phyloP scores from a whole-genome alignment of 92 coral and sea anemone species.

The Ricordea florida region DNA sequence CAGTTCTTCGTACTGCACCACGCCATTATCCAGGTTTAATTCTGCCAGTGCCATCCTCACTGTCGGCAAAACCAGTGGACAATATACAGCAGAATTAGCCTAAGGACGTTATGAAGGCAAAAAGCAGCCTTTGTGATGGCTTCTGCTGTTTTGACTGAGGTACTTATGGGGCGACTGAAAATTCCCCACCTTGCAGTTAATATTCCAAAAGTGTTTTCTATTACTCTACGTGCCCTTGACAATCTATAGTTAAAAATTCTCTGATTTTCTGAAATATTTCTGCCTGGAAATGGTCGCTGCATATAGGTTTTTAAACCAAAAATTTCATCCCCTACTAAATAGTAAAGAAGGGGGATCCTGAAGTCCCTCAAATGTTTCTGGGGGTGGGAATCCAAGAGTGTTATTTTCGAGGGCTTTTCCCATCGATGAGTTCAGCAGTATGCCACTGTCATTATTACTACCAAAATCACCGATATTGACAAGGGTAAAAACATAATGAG shows the following conservation, averaged over 20 bases:
- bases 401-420: constrained; percentile 60
- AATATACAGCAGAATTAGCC: constrained; percentile 59
- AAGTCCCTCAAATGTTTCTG: constrained; percentile 47
- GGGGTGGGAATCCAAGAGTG: constrained; percentile 48
- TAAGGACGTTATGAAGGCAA: constrained; percentile 69
- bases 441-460: constrained; percentile 69
- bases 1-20: constrained; percentile 6
- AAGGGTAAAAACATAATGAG: constrained; percentile 50
- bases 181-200: constrained; percentile 74
- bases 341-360: constrained; percentile 37
- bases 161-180: constrained; percentile 54
- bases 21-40: constrained; percentile 67
- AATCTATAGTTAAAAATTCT: constrained; percentile 67
- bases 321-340: constrained; percentile 65
- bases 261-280: constrained; percentile 39
- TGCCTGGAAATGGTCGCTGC: constrained; percentile 71
- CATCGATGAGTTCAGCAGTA: constrained; percentile 57
- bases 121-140: constrained; percentile 65
- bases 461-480: constrained; percentile 63
- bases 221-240: constrained; percentile 67
- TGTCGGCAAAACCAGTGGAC: constrained; percentile 69
- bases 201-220: constrained; percentile 74
- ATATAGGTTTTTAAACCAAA: constrained; percentile 62
- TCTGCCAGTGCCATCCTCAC: constrained; percentile 39
- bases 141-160: constrained; percentile 71